A percentile compares a stretch with the other conserved stretches of the same genome.
Conservation (phyloP, 1,140 invertebrate genomes). For the Drosophila kurseongensis region DNA sequence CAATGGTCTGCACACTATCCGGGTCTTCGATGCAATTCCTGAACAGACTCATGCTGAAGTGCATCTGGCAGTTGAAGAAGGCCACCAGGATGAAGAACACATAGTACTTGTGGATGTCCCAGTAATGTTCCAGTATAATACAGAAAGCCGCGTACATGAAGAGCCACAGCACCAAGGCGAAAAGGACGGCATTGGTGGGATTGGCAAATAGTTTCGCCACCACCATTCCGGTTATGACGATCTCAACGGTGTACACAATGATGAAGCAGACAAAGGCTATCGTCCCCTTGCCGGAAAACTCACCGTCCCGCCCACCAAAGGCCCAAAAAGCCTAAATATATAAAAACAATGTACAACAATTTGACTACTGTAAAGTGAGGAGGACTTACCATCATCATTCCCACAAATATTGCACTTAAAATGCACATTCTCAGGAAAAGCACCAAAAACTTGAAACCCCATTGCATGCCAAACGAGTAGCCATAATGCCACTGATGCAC, state of each 20-base stretch:
- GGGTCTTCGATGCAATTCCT: constrained; percentile 18
- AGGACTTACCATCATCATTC: constrained; percentile 41
- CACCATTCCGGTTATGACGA: constrained; percentile 59
- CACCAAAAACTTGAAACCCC: constrained; percentile 45
- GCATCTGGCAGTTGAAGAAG: constrained; percentile 68
- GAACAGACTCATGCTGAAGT: constrained; percentile 56
- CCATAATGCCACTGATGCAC: constrained; percentile 78
- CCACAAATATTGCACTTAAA: constrained; percentile 18
- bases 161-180: constrained; percentile 56
- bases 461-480: constrained; percentile 49
- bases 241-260: constrained; percentile 43
- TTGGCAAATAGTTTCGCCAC: constrained; percentile 53
- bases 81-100: constrained; percentile 46
- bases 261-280: constrained; percentile 30
- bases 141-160: constrained; percentile 65
- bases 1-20: not conserved
- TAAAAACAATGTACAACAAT: not conserved
- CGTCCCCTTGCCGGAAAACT: not conserved
- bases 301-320: not conserved
- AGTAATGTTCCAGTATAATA: constrained; percentile 52
- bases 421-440: constrained; percentile 47
- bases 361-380: too few species aligned
- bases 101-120: constrained; percentile 39
- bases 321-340: constrained; percentile 35
- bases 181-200: constrained; percentile 51